Evolutionary conservation across 2,888 invertebrate species (phyloP).

Genomic region (Troides helena): DNA sequence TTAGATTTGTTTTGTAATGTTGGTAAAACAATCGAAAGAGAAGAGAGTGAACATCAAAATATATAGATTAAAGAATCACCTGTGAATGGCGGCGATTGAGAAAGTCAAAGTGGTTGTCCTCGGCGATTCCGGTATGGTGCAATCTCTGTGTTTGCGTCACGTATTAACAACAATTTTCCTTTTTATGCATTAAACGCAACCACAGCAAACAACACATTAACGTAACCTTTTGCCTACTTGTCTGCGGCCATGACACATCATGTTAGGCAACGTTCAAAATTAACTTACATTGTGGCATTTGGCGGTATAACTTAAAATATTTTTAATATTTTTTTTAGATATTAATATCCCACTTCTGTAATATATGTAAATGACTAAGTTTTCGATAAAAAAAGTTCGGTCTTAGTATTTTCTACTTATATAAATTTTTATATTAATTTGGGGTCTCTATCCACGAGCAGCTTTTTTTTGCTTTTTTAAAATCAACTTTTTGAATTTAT

Average conservation of each 20-base stretch:
- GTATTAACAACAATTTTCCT: slow-evolving; percentile 41
- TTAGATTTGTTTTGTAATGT: slow-evolving; percentile 25
- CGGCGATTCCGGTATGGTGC: slow-evolving; percentile 90
- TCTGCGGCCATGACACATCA: slow-evolving; percentile 60
- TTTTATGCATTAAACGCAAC: slow-evolving; percentile 26
- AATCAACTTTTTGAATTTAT: neutral
- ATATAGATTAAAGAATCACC: slow-evolving; percentile 43
- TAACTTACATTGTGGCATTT: slow-evolving; percentile 31
- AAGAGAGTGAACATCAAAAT: slow-evolving; percentile 35
- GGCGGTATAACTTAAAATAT: slow-evolving; percentile 42
- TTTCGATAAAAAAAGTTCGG: neutral
- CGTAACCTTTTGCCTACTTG: slow-evolving; percentile 55
- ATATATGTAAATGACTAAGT: neutral
- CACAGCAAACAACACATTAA: slow-evolving; percentile 19
- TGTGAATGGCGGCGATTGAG: slow-evolving; percentile 89
- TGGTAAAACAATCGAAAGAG: slow-evolving; percentile 27
- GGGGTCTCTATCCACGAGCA: neutral
- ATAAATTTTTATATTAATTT: neutral
- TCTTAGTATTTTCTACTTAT: neutral
- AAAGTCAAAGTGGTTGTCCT: slow-evolving; percentile 95
- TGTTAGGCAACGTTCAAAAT: slow-evolving; percentile 51
- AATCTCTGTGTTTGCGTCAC: slow-evolving; percentile 37
- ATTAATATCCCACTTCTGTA: neutral
- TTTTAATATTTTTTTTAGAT: neutral
- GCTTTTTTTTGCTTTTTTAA: neutral